Conservation (phyloP, 2,113 vertebrate species). For the rabbit (Oryctolagus cuniculus) region mOryCun1.1 NC_091438.1:69724501-69725000, state of each 20-base stretch:
- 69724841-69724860: neutral
- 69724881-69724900: neutral
- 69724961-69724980: neutral
- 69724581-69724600: neutral
- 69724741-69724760: too few relatives aligned
- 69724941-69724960: neutral
- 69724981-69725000: neutral
- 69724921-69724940: neutral
- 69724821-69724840: neutral
- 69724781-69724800: neutral
- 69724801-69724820: neutral
- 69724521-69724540: neutral
- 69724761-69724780: neutral
- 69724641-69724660: neutral
- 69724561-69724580: neutral
- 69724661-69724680: neutral
- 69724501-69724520: neutral
- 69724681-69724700: too few relatives aligned
- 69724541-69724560: neutral
- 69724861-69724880: neutral
- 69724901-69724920: neutral
- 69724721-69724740: neutral
- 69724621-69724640: neutral
- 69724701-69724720: neutral
- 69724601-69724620: neutral